A percentile compares a stretch with the other conserved stretches of the same genome.
Conservation (phyloP, 2,797 vertebrate species). For the Rhinogobio ventralis region DNA sequence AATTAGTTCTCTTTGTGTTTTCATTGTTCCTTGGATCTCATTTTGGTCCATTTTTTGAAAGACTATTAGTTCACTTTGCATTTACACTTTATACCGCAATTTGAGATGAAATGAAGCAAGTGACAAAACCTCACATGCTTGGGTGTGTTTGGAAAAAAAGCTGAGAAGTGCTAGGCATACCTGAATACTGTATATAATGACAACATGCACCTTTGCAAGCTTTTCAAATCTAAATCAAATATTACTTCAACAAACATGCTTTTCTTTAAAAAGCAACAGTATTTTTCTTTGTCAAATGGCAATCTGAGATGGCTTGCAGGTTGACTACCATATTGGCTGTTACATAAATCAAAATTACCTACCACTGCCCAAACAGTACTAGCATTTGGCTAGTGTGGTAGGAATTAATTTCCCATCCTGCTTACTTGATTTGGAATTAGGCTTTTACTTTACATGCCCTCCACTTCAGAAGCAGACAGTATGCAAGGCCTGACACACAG, state of each 20-base stretch:
- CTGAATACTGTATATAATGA: neutral
- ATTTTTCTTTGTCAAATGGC: neutral
- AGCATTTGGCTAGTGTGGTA: neutral
- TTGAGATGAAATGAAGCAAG: neutral
- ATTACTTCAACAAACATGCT: neutral
- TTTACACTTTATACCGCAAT: neutral
- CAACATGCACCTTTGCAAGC: neutral
- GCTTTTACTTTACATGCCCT: neutral
- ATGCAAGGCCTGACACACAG: constrained; percentile 14
- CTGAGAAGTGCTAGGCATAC: neutral
- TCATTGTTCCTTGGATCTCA: neutral
- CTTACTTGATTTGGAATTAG: neutral
- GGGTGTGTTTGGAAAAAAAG: constrained; percentile 8
- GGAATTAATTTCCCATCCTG: neutral
- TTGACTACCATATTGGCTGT: neutral
- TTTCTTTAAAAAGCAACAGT: neutral
- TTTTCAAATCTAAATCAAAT: neutral
- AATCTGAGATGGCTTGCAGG: neutral
- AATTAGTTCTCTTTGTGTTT: neutral
- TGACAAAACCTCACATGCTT: neutral
- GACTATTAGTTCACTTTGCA: neutral
- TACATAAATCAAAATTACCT: neutral
- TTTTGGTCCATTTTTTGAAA: neutral
- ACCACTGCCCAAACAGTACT: neutral
- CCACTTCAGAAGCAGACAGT: constrained; percentile 22